Evolutionary conservation across 2,113 vertebrate species (phyloP).

Genomic region (Osmerus eperlanus): DNA sequence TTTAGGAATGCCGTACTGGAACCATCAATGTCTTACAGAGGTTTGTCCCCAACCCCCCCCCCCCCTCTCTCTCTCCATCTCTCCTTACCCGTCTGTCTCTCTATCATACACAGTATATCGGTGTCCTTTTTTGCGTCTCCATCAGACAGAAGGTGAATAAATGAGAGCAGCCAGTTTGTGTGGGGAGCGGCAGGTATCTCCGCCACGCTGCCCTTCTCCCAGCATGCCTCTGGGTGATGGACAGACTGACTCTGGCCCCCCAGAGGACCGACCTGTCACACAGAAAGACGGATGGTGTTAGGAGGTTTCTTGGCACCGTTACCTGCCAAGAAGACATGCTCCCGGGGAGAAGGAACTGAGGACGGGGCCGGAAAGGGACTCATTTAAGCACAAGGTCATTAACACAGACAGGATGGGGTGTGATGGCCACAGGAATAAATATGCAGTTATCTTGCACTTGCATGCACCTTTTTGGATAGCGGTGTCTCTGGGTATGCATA

Average conservation of each 20-base stretch:
- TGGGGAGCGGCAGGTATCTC: conserved; percentile 28
- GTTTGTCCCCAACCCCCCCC: background rate
- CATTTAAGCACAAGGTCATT: conserved; percentile 43
- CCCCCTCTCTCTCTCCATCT: background rate
- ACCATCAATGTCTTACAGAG: conserved; percentile 10
- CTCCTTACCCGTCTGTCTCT: background rate
- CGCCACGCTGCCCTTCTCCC: conserved; percentile 23
- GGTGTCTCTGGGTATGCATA: too few relatives aligned
- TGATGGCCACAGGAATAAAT: background rate
- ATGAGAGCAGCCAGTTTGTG: conserved; percentile 23
- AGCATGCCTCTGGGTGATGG: conserved; percentile 46
- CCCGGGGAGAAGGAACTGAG: conserved; percentile 11
- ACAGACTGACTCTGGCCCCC: conserved; percentile 41
- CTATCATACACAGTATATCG: conserved; percentile 6
- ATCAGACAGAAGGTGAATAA: conserved; percentile 32
- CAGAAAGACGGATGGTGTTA: conserved; percentile 56
- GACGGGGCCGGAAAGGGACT: background rate
- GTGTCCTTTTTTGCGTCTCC: conserved; percentile 32
- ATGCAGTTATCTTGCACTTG: too few relatives aligned
- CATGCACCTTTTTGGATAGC: too few relatives aligned
- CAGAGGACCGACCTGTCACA: conserved; percentile 44
- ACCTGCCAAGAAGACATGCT: conserved; percentile 42
- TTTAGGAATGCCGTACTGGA: conserved; percentile 3
- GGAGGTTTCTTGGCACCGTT: conserved; percentile 39
- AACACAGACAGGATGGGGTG: conserved; percentile 6